Percentiles rank a stretch among this genome's conserved stretches.
Evolutionary conservation across 2,797 vertebrate species (phyloP).

Genomic region (Chromis chromis): DNA sequence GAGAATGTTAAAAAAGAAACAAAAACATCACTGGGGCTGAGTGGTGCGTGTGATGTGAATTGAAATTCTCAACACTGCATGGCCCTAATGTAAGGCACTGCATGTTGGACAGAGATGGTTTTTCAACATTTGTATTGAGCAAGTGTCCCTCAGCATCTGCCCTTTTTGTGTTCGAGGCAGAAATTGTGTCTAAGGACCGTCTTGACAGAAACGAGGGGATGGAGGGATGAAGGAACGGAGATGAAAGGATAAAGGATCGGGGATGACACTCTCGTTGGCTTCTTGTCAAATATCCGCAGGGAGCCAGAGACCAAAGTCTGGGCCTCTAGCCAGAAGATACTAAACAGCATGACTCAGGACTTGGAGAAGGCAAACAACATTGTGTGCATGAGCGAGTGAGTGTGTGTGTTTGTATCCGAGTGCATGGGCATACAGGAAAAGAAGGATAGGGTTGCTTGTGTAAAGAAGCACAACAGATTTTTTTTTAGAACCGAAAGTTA

Average conservation of each 20-base stretch:
- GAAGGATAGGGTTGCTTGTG: background rate
- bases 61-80: slow-evolving; percentile 18
- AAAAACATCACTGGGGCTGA: slow-evolving; percentile 5
- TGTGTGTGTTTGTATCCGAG: background rate
- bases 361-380: slow-evolving; percentile 25
- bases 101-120: slow-evolving; percentile 23
- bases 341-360: slow-evolving; percentile 57
- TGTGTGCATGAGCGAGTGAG: background rate
- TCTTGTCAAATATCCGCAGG: slow-evolving; percentile 63
- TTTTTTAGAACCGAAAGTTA: background rate
- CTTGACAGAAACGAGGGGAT: slow-evolving; percentile 41
- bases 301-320: slow-evolving; percentile 51
- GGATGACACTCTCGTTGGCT: slow-evolving; percentile 45
- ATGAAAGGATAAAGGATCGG: slow-evolving; percentile 41
- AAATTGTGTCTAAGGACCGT: slow-evolving; percentile 28
- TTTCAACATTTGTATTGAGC: slow-evolving; percentile 39
- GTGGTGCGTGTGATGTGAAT: slow-evolving; percentile 36
- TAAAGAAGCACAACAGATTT: slow-evolving; percentile 1
- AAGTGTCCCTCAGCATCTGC: slow-evolving; percentile 46
- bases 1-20: slow-evolving; percentile 15
- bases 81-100: slow-evolving; percentile 1
- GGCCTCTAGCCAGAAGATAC: slow-evolving; percentile 51
- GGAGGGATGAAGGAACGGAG: slow-evolving; percentile 35
- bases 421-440: background rate
- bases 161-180: slow-evolving; percentile 35